Evolutionary conservation across 2,888 invertebrate genomes (phyloP), one percentile per base, ranked within the genome.

Genomic region (Epicampocera succincta): DNA sequence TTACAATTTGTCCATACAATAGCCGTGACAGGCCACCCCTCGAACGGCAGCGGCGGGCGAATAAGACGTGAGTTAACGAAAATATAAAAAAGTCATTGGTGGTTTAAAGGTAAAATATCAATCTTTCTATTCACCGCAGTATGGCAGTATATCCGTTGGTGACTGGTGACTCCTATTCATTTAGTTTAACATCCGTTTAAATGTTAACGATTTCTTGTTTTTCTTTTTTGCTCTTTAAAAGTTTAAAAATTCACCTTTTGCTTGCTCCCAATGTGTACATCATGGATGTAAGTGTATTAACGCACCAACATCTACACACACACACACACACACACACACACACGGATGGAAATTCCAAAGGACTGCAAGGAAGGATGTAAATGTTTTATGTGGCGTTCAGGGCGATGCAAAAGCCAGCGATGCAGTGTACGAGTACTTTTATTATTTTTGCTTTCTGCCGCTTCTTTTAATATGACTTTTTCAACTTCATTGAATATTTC

Each of bases 171-270:
- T 69, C 69, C 76, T 38, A 72, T 81, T 81, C 76, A 68, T 61
- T 76, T 50, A 68, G 68, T 50, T 61, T 72, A 69, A 68, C 54
- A 81, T 81, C 72, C 76, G 80, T 68, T 76, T 76, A 73, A 76
- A 76, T 38, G 61, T 61, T 25, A 72, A 63, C 11, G 44, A 50
- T 66, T 72, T 61, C 8, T 33, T 33, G 33, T 33, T 58, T 46
- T 63, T 13, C 25, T 17, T 58, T 19, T 38, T 46, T 2, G 2
- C 46, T 15, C 38, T 25, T 8, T 52, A 65, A 44, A 11, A 38
- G 11, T 21, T 40, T 17, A 13, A 15, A 33, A n/a, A 38, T 21
- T 46, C 19, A 60, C 21, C 48, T 60, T 48, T 13, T 1, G 29
- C 6, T 40, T 17, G 8, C 21, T 33, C 8, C 1, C 33, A 33